Conservation (phyloP, 2,113 vertebrate species). For the Gymnorhina tibicen region DNA sequence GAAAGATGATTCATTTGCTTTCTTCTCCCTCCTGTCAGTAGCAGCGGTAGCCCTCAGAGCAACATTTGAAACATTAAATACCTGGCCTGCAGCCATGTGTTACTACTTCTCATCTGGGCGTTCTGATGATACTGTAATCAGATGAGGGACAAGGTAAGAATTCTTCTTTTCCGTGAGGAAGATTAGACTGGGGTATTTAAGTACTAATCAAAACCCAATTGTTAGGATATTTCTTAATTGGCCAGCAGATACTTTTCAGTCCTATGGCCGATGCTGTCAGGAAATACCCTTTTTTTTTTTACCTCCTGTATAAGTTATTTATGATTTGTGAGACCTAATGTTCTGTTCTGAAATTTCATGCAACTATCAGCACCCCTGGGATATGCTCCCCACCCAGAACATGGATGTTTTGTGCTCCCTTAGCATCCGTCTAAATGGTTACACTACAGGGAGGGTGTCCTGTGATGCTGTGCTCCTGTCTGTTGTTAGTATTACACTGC, state of each 20-base stretch:
- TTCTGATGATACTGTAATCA: not conserved
- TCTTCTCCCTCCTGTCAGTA: not conserved
- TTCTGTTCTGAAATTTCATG: not conserved
- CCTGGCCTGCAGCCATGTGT: not conserved
- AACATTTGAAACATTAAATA: not conserved
- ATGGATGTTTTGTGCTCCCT: not conserved
- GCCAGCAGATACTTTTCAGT: not conserved
- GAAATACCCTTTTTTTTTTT: not conserved
- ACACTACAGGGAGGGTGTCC: not conserved
- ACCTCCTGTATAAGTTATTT: not conserved
- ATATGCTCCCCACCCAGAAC: not conserved
- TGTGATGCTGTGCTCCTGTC: not conserved
- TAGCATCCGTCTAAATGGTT: not conserved
- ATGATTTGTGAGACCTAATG: not conserved
- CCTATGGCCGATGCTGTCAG: not conserved
- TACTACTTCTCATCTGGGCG: not conserved
- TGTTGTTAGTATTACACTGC: not conserved
- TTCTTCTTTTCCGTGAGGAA: not conserved
- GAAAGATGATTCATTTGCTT: slow-evolving; percentile 1
- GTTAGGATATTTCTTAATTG: not conserved
- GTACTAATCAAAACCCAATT: not conserved
- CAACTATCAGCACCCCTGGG: not conserved
- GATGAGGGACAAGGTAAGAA: not conserved
- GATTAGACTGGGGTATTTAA: not conserved
- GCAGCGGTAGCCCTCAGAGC: not conserved